Conservation (phyloP, 2,888 invertebrate genomes). For the Heliothis peltigera region DNA sequence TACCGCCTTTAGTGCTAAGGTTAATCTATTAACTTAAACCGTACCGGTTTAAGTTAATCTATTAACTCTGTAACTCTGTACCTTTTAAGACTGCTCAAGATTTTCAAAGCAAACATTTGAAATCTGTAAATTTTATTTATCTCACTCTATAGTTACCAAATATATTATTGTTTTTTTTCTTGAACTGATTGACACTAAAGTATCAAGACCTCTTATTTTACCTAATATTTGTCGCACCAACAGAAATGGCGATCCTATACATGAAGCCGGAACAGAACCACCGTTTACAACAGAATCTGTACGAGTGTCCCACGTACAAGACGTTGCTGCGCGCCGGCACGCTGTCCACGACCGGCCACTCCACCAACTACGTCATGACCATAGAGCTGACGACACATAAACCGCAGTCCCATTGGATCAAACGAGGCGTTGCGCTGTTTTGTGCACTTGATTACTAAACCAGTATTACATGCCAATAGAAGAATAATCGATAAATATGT, state of each 20-base stretch:
- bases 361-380: constrained; percentile 95
- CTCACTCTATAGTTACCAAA: too few relatives aligned
- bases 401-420: constrained; percentile 93
- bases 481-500: neutral
- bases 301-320: constrained; percentile 94
- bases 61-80: too few relatives aligned
- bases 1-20: too few relatives aligned
- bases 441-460: constrained; percentile 91
- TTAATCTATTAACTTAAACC: too few relatives aligned
- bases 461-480: neutral
- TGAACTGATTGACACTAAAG: too few relatives aligned
- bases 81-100: too few relatives aligned
- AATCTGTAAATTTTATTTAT: too few relatives aligned
- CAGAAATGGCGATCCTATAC: constrained; percentile 93
- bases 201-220: too few relatives aligned
- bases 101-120: too few relatives aligned
- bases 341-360: constrained; percentile 95
- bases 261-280: constrained; percentile 92
- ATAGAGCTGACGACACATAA: constrained; percentile 92
- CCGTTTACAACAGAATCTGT: constrained; percentile 84
- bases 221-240: neutral
- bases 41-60: too few relatives aligned
- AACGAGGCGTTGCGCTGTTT: constrained; percentile 93
- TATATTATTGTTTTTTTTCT: too few relatives aligned
- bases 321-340: constrained; percentile 93